Evolutionary conservation across 2,888 invertebrate genomes (phyloP).

Genomic region (Noctua janthina): DNA sequence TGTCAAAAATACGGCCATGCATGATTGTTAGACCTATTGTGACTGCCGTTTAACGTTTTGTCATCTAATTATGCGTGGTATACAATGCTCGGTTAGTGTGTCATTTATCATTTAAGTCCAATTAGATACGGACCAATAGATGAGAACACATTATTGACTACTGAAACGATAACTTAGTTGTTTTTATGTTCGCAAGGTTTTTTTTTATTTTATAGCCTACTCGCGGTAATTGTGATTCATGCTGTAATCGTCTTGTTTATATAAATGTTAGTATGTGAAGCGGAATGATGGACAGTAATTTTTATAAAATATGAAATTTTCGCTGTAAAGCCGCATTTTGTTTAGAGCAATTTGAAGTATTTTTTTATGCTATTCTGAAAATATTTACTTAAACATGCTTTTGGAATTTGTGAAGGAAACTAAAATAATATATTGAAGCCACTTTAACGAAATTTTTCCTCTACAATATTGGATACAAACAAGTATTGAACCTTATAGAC

Average conservation of each 20-base stretch:
- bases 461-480: background rate
- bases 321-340: constrained; percentile 13
- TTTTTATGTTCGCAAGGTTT: constrained; percentile 18
- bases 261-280: constrained; percentile 35
- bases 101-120: background rate
- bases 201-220: background rate
- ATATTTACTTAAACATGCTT: background rate
- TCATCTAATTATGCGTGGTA: constrained; percentile 9
- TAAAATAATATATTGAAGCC: background rate
- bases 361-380: background rate
- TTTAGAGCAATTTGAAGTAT: background rate
- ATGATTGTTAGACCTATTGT: constrained; percentile 2
- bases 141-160: background rate
- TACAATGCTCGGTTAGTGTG: background rate
- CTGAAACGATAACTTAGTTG: background rate
- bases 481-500: background rate
- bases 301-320: constrained; percentile 38
- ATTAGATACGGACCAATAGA: background rate
- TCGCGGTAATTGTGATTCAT: constrained; percentile 22
- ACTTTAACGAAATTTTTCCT: background rate
- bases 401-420: background rate
- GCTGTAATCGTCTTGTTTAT: constrained; percentile 33
- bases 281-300: constrained; percentile 43
- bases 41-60: background rate
- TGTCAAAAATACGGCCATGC: background rate